Evolutionary conservation across 2,797 vertebrate species (phyloP).

Genomic region (Spondyliosoma cantharus): DNA sequence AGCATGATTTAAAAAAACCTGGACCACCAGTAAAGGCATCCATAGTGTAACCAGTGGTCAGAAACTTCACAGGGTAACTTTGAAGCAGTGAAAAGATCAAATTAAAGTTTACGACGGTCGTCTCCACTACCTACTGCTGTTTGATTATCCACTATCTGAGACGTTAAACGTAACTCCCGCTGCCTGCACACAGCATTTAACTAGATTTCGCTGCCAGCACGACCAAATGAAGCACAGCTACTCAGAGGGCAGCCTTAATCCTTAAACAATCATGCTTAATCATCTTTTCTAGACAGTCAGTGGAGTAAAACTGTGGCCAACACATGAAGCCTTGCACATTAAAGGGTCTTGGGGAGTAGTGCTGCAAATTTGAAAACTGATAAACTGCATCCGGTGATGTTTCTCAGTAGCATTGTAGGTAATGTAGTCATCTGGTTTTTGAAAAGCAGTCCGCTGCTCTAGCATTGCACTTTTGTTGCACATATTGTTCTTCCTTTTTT

Average conservation of each 20-base stretch:
- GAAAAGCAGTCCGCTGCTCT: too few relatives aligned
- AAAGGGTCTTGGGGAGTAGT: not conserved
- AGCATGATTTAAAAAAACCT: too few relatives aligned
- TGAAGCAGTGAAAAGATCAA: not conserved
- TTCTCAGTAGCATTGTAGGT: too few relatives aligned
- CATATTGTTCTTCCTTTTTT: too few relatives aligned
- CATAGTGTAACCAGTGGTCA: too few relatives aligned
- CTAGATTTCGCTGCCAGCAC: not conserved
- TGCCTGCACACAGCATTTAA: not conserved
- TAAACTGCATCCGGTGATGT: too few relatives aligned
- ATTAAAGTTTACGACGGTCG: not conserved
- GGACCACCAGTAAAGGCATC: too few relatives aligned
- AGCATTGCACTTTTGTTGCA: too few relatives aligned
- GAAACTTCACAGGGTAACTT: not conserved
- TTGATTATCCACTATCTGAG: not conserved
- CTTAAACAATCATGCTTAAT: not conserved
- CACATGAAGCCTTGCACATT: not conserved
- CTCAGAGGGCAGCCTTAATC: not conserved
- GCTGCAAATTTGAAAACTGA: too few relatives aligned
- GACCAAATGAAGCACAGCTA: not conserved
- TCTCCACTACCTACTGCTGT: too few relatives aligned
- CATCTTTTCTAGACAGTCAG: not conserved
- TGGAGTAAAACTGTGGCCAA: not conserved
- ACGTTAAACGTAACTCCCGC: not conserved
- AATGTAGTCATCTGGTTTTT: too few relatives aligned